These are phyloP conservation scores for Epicampocera succincta DNA, from an alignment of 2,888 invertebrate genomes.

Conservation along the genomic window DNA sequence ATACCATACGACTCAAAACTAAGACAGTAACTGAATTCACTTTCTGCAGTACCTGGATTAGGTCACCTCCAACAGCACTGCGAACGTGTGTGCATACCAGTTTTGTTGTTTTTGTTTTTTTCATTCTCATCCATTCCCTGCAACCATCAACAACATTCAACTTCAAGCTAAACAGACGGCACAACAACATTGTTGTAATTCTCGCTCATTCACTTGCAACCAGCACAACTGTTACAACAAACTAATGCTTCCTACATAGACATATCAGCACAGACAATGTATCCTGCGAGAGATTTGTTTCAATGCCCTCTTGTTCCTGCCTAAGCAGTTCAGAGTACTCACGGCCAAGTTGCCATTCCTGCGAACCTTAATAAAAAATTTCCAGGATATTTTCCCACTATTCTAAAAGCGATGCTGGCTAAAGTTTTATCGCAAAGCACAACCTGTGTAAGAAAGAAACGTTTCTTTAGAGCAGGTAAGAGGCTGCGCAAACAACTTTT, in stretches of 20 bases:
- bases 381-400: background rate
- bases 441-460: too few species aligned
- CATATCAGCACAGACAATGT: slow-evolving; percentile 7
- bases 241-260: slow-evolving; percentile 2
- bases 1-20: slow-evolving; percentile 77
- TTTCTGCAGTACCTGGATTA: slow-evolving; percentile 78
- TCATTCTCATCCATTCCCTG: slow-evolving; percentile 54
- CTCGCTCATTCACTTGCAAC: slow-evolving; percentile 29
- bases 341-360: slow-evolving; percentile 5
- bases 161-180: slow-evolving; percentile 24
- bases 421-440: too few species aligned
- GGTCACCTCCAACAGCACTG: slow-evolving; percentile 75
- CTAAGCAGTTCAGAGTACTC: slow-evolving; percentile 11
- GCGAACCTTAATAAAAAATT: too few species aligned
- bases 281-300: slow-evolving; percentile 31
- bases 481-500: too few species aligned
- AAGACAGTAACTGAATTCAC: slow-evolving; percentile 80
- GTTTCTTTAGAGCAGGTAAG: too few species aligned
- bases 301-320: slow-evolving; percentile 33
- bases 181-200: slow-evolving; percentile 21
- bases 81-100: slow-evolving; percentile 32
- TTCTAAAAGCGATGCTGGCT: too few species aligned
- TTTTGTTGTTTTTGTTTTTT: slow-evolving; percentile 52
- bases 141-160: slow-evolving; percentile 15
- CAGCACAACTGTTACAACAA: slow-evolving; percentile 29